phyloP scores from a whole-genome alignment of 2,113 vertebrate species.

The Pomatostomus ruficeps region DNA sequence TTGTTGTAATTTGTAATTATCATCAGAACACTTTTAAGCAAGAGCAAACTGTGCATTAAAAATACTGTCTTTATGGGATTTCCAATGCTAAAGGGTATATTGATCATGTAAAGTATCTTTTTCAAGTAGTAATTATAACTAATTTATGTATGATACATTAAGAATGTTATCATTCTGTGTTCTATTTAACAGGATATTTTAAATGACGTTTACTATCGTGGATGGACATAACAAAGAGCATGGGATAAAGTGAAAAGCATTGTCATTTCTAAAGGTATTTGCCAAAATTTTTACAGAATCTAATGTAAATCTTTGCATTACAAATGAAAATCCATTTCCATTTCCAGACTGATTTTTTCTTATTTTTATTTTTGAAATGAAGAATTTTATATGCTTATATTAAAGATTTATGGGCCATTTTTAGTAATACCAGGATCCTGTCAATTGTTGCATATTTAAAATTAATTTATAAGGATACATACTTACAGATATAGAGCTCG shows the following conservation, averaged over 20 bases:
- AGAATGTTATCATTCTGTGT: not conserved
- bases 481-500: rapidly evolving
- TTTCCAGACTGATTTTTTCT: not conserved
- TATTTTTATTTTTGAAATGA: not conserved
- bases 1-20: not conserved
- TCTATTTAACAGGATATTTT: not conserved
- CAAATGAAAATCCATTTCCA: not conserved
- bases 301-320: not conserved
- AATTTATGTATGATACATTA: not conserved
- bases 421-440: not conserved
- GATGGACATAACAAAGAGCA: not conserved
- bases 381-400: not conserved
- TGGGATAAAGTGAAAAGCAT: not conserved
- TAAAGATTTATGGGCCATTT: not conserved
- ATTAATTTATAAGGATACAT: not conserved
- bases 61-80: not conserved
- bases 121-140: not conserved
- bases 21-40: not conserved
- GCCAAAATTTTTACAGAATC: not conserved
- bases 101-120: not conserved
- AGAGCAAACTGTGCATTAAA: not conserved
- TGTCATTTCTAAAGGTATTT: not conserved
- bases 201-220: not conserved
- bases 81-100: not conserved
- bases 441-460: not conserved